These are phyloP conservation scores for Stratiolaelaps scimitus DNA, from an alignment of 1,140 invertebrate species.

Conservation along the genomic window DNA sequence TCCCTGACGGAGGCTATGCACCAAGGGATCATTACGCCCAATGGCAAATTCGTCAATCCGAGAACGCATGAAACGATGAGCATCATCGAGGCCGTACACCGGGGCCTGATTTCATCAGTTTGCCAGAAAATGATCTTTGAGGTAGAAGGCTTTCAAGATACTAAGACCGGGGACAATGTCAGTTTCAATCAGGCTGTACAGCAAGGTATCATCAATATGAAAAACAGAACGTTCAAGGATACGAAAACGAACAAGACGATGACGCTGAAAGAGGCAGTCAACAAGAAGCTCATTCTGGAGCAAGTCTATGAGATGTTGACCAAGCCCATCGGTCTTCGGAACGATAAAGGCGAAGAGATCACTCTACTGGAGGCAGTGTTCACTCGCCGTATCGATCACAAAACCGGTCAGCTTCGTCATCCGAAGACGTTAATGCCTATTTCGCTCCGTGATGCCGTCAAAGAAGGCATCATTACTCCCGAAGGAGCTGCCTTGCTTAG, in stretches of 20 bases:
- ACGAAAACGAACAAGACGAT: constrained; percentile 58
- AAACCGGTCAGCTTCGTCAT: constrained; percentile 70
- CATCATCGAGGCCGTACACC: constrained; percentile 64
- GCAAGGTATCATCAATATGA: constrained; percentile 61
- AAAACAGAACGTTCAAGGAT: constrained; percentile 59
- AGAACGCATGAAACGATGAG: constrained; percentile 55
- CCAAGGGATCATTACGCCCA: constrained; percentile 58
- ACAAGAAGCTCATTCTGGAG: constrained; percentile 45
- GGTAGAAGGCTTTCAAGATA: constrained; percentile 76
- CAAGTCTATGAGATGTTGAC: constrained; percentile 72
- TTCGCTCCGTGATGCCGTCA: constrained; percentile 69
- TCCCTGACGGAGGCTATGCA: constrained; percentile 69
- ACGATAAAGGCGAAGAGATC: constrained; percentile 54
- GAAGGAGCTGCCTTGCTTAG: constrained; percentile 70
- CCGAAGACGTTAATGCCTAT: constrained; percentile 58
- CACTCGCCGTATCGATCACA: constrained; percentile 64
- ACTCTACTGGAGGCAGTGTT: constrained; percentile 71
- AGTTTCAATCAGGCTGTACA: constrained; percentile 71
- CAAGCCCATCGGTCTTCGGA: constrained; percentile 61
- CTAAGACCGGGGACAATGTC: constrained; percentile 62
- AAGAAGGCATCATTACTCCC: constrained; percentile 63
- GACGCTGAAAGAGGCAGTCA: constrained; percentile 49
- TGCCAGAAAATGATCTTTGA: constrained; percentile 76
- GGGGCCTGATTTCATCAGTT: constrained; percentile 73
- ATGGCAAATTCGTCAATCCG: constrained; percentile 57